Evolutionary conservation across 2,113 vertebrate genomes (phyloP).

Genomic region (Anseranas semipalmata): DNA sequence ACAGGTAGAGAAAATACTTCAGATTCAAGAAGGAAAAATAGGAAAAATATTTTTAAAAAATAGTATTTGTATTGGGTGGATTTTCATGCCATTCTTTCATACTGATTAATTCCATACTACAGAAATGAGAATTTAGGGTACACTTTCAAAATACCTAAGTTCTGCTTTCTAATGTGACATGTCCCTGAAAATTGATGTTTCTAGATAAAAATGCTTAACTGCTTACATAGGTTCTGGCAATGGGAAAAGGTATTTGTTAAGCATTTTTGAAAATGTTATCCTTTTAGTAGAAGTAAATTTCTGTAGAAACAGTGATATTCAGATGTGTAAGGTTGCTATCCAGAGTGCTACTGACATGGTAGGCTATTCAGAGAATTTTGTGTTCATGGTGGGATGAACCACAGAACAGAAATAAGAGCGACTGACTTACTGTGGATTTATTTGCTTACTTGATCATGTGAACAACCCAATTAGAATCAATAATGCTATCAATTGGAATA

Average conservation of each 20-base stretch:
- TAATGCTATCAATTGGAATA: not conserved
- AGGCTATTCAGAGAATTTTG: not conserved
- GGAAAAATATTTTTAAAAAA: not conserved
- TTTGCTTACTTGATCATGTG: not conserved
- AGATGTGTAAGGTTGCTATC: not conserved
- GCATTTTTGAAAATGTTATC: not conserved
- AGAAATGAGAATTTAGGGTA: not conserved
- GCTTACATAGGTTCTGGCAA: not conserved
- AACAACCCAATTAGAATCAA: not conserved
- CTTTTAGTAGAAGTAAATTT: not conserved
- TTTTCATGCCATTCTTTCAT: not conserved
- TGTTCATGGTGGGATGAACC: not conserved
- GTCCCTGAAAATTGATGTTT: not conserved
- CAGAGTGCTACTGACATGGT: not conserved
- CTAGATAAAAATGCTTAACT: not conserved
- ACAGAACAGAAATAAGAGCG: not conserved
- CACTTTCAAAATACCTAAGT: not conserved
- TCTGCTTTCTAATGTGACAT: not conserved
- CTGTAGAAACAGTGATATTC: not conserved
- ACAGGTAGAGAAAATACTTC: not conserved
- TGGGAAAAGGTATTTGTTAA: not conserved
- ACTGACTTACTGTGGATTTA: not conserved
- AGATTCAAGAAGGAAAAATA: not conserved
- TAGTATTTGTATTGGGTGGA: not conserved
- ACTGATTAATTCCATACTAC: not conserved